Evolutionary conservation across 2,888 invertebrate species (phyloP).

Genomic region (Caenorhabditis macrosperma): DNA sequence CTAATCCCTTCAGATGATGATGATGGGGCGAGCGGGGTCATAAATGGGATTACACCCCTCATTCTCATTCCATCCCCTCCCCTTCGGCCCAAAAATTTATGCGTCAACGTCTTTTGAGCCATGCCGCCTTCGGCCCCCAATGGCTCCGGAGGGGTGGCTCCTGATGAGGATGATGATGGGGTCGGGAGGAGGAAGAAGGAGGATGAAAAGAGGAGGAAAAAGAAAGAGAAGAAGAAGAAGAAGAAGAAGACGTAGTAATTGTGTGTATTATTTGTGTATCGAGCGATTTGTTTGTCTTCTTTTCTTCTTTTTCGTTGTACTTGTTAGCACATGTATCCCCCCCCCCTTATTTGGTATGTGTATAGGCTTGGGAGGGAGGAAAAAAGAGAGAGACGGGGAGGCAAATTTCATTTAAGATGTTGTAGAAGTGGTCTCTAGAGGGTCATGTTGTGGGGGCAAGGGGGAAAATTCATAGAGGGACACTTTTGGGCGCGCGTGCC

Average conservation of each 20-base stretch:
- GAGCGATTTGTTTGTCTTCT: constrained; percentile 20
- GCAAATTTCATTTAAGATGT: no score
- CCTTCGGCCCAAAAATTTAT: constrained; percentile 46
- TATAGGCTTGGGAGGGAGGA: neutral
- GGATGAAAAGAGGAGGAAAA: constrained; percentile 10
- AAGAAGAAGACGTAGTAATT: constrained; percentile 47
- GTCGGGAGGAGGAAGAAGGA: constrained; percentile 4
- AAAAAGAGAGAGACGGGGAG: constrained; percentile 15
- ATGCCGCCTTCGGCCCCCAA: neutral
- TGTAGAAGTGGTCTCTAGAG: no score
- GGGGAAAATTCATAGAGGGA: no score
- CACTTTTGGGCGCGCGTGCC: no score
- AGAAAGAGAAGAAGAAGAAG: constrained; percentile 25
- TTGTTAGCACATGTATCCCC: constrained; percentile 54
- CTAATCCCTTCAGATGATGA: constrained; percentile 17
- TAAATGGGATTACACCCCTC: constrained; percentile 52
- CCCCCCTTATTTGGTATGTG: constrained; percentile 7
- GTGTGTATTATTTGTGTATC: constrained; percentile 56
- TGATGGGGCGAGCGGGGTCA: constrained; percentile 26
- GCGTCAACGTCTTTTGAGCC: constrained; percentile 30
- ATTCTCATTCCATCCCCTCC: constrained; percentile 9
- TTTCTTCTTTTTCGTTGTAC: constrained; percentile 23
- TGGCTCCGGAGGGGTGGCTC: neutral
- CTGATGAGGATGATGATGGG: constrained; percentile 39
- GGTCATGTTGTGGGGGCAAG: no score